Base-by-base conservation (phyloP, 1,140 invertebrate genomes). In the Agrypnia vestita region DNA sequence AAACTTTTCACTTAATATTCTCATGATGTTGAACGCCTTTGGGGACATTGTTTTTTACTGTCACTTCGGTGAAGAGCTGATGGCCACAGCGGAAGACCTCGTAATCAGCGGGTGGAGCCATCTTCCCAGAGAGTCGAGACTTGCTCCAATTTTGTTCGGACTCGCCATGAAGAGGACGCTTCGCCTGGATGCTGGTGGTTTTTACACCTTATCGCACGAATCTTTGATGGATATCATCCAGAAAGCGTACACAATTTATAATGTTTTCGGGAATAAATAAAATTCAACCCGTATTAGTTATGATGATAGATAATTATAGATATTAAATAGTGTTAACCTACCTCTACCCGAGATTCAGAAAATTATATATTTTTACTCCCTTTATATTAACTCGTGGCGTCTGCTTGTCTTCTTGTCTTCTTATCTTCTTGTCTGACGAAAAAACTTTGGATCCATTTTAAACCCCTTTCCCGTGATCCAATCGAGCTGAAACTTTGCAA, bases 221-320 rank as follows among this genome's bases (percentile, higher is more conserved):
- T 76, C 47, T 35, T 53, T 80, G 12, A 69, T 80, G 62, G 10
- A 61, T 13, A 61, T 80, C 13, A 59, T 80, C 0, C 35, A 80
- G 44, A 80, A 76, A 62, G 73, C 73, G 6, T 80, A 80, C 19
- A 69, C 79, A 10, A 76, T 80, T 76, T 76, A 80, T 49, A 80
- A 76, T 15, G 79, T 80, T 12, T 80, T 80, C 71, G 49, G 49
- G 47, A 76, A 62, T 4, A 46, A 76, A 13, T 53, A 6, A 25
- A n/a, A 11, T 35, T 35, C 6, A 35, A n/a, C n/a, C n/a, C n/a
- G n/a, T n/a, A n/a, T n/a, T n/a, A n/a, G n/a, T n/a, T n/a, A n/a
- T n/a, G n/a, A n/a, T n/a, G n/a, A n/a, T n/a, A n/a, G n/a, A n/a
- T n/a, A n/a, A n/a, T n/a, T n/a, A n/a, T n/a, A n/a, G n/a, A n/a